These are phyloP conservation scores for Branchipolynoe longqiensis DNA, from an alignment of 2,888 invertebrate species.

Conservation along the genomic window DNA sequence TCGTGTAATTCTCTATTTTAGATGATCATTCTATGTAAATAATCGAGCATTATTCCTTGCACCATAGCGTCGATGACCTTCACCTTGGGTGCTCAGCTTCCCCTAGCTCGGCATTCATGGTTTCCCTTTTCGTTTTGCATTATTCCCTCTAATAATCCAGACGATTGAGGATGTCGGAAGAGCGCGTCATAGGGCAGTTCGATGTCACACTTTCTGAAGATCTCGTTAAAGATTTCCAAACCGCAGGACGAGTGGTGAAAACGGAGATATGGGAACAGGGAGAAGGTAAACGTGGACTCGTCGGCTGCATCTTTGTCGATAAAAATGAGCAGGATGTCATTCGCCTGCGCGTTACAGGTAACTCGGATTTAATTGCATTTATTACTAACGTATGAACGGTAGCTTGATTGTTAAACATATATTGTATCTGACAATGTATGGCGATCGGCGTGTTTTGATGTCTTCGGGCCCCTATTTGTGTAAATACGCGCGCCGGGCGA, in stretches of 20 bases:
- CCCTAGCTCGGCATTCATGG: slow-evolving; percentile 45
- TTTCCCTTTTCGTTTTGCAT: slow-evolving; percentile 7
- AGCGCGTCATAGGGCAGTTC: slow-evolving; percentile 55
- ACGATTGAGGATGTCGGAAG: slow-evolving; percentile 52
- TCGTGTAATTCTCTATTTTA: too few species aligned
- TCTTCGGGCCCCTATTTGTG: too few species aligned
- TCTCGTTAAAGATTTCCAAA: slow-evolving; percentile 50
- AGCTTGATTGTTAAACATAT: too few species aligned
- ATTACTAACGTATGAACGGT: not conserved
- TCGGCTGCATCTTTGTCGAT: slow-evolving; percentile 59
- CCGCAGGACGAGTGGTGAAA: slow-evolving; percentile 33
- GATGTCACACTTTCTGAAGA: slow-evolving; percentile 57
- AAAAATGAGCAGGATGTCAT: slow-evolving; percentile 52
- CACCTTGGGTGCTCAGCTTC: slow-evolving; percentile 57
- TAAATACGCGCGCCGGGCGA: not conserved
- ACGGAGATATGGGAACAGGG: slow-evolving; percentile 59
- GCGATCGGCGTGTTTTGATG: too few species aligned
- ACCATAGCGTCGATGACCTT: slow-evolving; percentile 56
- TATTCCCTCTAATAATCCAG: slow-evolving; percentile 24
- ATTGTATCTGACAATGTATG: too few species aligned
- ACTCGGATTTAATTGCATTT: not conserved
- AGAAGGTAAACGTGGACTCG: slow-evolving; percentile 54
- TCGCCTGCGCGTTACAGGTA: slow-evolving; percentile 52
- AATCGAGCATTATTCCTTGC: not conserved
- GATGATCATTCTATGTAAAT: not conserved